Evolutionary conservation across 2,888 invertebrate genomes (phyloP), one percentile per base, ranked within the genome.

Genomic region (Cistogaster globosa): DNA sequence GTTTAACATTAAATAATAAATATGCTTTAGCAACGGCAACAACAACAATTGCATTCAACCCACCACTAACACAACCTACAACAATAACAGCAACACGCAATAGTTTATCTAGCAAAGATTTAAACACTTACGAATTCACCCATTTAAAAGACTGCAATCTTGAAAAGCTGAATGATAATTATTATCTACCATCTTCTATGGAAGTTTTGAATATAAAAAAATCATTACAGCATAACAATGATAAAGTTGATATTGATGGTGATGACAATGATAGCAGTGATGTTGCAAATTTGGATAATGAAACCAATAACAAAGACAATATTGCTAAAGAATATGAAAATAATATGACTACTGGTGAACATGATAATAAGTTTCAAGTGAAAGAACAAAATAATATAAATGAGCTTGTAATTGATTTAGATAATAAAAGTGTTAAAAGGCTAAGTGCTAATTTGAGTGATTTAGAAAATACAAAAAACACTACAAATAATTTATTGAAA

Each of bases 81-180:
- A 7, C 38, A 42, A 2, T 65, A 63, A 57, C 57, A 32, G 45
- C 58, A 20, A 57, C 67, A 65, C 57, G 67, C 58, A 58, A 71
- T 63, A 82, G 81, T 71, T 81, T 77, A 51, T 67, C 72, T 5
- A 53, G 51, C 26, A 86, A 83, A 57, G 86, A 86, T 71, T 86
- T 87, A 72, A 86, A 83, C 11, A 74, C 86, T 68, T 84, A 83
- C 36, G 84, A 86, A 65, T 83, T 87, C 38, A 75, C 87, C 7
- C 68, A 82, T 18, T 74, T 85, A 55, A 79, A 60, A 55, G 82
- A 82, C 60, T 74, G 55, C 55, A 71, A 81, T 75, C 68, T 22
- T 55, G 57, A 68, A 58, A 75, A 69, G 48, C 48, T 6, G 1
- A 72, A 63, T 58, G 77, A 72, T 78, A 78, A 84, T 58, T 79